Base-by-base conservation (phyloP, 2,888 invertebrate genomes). In the Callimorpha dominula region DNA sequence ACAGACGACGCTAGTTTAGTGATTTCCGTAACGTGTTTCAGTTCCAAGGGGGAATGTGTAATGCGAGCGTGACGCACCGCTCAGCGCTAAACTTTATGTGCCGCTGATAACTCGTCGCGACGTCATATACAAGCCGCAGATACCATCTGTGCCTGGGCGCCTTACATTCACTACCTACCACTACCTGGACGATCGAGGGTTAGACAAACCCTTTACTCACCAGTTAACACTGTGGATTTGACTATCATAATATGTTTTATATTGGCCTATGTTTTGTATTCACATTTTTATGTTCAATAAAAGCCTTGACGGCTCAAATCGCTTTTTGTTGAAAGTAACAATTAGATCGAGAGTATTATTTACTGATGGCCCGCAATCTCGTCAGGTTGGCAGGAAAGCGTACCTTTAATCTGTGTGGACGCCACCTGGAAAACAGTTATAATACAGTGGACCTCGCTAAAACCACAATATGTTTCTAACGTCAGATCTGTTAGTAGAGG, bases 1-100 rank as follows among this genome's bases (percentile, higher is more conserved):
- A 78, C 84, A 82, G 84, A 88, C 87, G 87, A 83, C 80, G 80
- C 87, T 86, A 86, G 86, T 88, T 88, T 90, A 90, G 88, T 89
- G 91, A 91, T 91, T 89, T 88, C 85, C 85, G 86, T 81, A 80
- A 77, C 74, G 78, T 78, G 73, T 81, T 81, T 74, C 73, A 77
- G 67, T 62, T 62, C 20, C 72, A 74, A 75, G 76, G 83, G 80
- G 80, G 87, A 85, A 84, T 85, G 81, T 82, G 71, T 84, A 84
- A 88, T 86, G 84, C 66, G 81, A 64, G 71, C 63, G 77, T 75
- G 69, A 77, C 80, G 74, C 77, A 77, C 31, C 60, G 14, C 14
- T 15, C 14, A 31, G 14, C 50, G 49, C 14, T 5, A 43, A 64
- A 46, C 50, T 71, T 66, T 71, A 71, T 66, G 49, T 60, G 8